phyloP scores from a whole-genome alignment of 1,140 invertebrate species.

The Conus betulinus region DNA sequence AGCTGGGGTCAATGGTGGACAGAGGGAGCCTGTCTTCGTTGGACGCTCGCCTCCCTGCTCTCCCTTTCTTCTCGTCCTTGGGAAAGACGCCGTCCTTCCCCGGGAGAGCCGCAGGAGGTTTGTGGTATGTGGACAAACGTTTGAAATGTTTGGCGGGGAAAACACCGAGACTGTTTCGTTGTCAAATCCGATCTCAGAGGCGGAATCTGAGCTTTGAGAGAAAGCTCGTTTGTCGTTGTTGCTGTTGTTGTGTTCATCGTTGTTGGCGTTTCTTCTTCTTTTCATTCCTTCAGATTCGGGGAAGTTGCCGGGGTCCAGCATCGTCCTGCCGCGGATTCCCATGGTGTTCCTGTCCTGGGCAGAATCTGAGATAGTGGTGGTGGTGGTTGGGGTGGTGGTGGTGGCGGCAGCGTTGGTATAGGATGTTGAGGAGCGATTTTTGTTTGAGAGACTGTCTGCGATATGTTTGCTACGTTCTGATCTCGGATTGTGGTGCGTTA shows the following conservation, averaged over 20 bases:
- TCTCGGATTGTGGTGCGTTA: background rate
- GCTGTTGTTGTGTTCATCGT: background rate
- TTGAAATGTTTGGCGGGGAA: conserved; percentile 1
- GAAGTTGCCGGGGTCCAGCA: background rate
- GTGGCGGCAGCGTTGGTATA: background rate
- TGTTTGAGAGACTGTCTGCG: no score
- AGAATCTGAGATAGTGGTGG: background rate
- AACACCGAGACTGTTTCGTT: background rate
- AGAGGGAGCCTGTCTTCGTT: no score
- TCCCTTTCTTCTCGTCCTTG: background rate
- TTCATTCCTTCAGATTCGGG: background rate
- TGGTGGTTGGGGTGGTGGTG: background rate
- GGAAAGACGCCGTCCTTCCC: background rate
- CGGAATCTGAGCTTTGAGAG: background rate
- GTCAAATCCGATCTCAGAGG: background rate
- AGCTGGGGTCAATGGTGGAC: background rate
- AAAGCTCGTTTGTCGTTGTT: background rate
- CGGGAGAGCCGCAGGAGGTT: background rate
- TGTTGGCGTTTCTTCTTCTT: background rate
- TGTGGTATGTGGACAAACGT: background rate
- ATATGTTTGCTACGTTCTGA: background rate
- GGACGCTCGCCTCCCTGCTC: background rate
- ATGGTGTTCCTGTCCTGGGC: background rate
- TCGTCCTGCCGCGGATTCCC: background rate
- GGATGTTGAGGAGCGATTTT: background rate